A percentile compares a stretch with the other conserved stretches of the same genome.
These are phyloP conservation scores for Deroptyus accipitrinus DNA, from an alignment of 2,113 vertebrate species.

Conservation along the genomic window DNA sequence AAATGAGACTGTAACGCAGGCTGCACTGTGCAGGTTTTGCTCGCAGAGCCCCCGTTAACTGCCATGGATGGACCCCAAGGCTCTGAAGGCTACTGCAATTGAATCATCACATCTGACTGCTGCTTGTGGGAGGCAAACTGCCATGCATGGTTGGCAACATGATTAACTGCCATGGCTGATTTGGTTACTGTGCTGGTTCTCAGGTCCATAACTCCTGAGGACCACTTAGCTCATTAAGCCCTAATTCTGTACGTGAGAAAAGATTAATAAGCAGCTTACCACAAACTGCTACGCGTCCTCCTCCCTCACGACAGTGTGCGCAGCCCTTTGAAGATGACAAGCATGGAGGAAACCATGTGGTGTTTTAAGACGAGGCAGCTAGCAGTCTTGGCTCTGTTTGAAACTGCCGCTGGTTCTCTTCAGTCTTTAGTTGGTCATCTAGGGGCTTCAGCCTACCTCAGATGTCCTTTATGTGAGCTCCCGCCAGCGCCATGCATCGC, in stretches of 20 bases:
- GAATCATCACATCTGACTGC: not conserved
- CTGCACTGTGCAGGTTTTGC: not conserved
- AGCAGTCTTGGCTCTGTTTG: not conserved
- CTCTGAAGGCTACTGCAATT: not conserved
- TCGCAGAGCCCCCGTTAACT: not conserved
- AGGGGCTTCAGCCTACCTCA: not conserved
- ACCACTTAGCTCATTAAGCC: not conserved
- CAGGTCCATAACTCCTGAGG: not conserved
- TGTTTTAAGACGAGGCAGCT: not conserved
- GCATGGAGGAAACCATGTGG: not conserved
- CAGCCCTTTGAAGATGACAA: not conserved
- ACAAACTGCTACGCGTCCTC: not conserved
- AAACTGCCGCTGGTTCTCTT: not conserved
- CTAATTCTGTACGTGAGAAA: not conserved
- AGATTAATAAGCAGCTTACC: not conserved
- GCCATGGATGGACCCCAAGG: not conserved
- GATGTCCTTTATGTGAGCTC: not conserved
- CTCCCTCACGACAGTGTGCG: not conserved
- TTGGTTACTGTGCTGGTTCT: not conserved
- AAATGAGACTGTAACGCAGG: constrained; percentile 28
- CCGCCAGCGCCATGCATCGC: too few species aligned
- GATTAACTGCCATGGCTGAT: not conserved
- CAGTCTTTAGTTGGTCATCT: not conserved
- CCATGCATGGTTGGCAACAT: not conserved
- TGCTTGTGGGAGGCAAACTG: not conserved